These are phyloP conservation scores for Syrmaticus mikado DNA, from an alignment of 2,113 vertebrate species.

Conservation along the genomic window DNA sequence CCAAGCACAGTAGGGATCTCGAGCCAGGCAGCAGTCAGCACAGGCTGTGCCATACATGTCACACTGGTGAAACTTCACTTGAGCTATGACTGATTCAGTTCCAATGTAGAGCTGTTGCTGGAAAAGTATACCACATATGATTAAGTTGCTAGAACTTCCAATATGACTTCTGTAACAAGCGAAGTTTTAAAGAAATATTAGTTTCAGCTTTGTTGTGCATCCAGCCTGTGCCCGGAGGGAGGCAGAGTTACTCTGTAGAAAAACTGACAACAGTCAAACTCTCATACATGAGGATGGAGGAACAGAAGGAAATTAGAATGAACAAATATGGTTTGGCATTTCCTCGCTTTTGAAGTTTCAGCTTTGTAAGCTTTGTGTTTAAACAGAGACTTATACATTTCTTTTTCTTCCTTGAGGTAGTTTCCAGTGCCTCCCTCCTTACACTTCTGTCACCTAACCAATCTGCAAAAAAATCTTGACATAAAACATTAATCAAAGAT, in stretches of 20 bases:
- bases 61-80: conserved; percentile 93
- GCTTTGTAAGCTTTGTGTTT: neutral
- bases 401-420: neutral
- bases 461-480: neutral
- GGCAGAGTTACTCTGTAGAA: conserved; percentile 41
- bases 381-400: neutral
- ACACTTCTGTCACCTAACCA: neutral
- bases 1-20: conserved; percentile 98
- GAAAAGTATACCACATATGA: neutral
- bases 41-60: conserved; percentile 94
- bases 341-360: neutral
- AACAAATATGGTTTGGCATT: neutral
- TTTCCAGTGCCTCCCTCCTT: neutral
- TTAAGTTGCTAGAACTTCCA: neutral
- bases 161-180: neutral
- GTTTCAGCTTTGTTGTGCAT: neutral
- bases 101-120: conserved; percentile 96
- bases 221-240: conserved; percentile 20
- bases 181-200: neutral
- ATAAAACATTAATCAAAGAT: neutral
- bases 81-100: conserved; percentile 85
- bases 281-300: neutral
- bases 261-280: neutral
- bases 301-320: neutral
- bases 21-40: conserved; percentile 93